phyloP scores from a whole-genome alignment of 2,797 vertebrate genomes.

The Heterohyrax brucei region DNA sequence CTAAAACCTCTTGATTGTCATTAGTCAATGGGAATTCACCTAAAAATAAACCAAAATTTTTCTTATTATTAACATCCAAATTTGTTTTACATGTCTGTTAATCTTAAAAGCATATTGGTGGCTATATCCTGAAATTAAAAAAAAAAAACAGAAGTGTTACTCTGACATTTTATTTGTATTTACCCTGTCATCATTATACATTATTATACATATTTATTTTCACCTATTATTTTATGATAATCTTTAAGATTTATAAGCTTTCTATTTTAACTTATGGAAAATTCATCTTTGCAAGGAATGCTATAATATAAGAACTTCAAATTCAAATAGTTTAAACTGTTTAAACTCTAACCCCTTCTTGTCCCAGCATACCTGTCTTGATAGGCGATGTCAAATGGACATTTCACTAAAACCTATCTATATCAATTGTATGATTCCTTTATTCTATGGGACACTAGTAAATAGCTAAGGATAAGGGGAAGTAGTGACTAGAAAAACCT shows the following conservation, averaged over 20 bases:
- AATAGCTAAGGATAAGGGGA: not conserved
- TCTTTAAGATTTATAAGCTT: not conserved
- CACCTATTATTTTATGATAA: not conserved
- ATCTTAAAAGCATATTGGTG: not conserved
- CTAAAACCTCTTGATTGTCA: not conserved
- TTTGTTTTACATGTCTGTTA: not conserved
- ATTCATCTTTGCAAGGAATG: not conserved
- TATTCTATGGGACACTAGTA: not conserved
- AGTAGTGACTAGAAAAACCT: not conserved
- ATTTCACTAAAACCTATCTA: not conserved
- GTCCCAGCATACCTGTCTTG: not conserved
- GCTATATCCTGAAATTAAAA: not conserved
- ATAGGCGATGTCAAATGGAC: not conserved
- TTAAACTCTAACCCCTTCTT: not conserved
- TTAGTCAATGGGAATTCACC: not conserved
- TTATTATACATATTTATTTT: not conserved
- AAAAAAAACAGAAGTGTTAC: not conserved
- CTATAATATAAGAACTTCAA: not conserved
- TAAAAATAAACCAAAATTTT: not conserved
- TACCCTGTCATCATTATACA: not conserved
- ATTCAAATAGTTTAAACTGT: not conserved
- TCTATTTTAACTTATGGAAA: not conserved
- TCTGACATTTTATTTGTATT: not conserved
- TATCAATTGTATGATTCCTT: not conserved
- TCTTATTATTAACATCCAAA: not conserved